Conservation (phyloP, 1,140 invertebrate genomes). For the Vanessa atalanta region DNA sequence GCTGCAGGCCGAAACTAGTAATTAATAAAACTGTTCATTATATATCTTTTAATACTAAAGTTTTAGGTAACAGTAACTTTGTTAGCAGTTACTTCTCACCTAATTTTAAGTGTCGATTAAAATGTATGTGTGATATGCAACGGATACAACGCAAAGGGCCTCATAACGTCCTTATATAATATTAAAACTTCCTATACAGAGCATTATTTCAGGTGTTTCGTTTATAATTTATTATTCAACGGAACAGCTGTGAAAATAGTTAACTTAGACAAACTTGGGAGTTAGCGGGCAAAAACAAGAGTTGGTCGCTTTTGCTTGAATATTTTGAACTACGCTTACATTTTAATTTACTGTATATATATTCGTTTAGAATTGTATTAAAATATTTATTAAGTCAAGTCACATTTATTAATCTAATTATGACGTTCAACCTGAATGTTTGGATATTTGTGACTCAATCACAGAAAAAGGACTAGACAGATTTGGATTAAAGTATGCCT, state of each 20-base stretch:
- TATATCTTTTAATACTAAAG: no score
- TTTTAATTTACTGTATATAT: background rate
- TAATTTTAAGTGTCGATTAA: background rate
- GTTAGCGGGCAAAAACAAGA: conserved; percentile 25
- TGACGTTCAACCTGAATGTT: no score
- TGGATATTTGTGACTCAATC: no score
- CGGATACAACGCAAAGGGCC: background rate
- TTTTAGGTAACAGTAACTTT: no score
- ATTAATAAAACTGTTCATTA: no score
- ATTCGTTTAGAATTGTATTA: background rate
- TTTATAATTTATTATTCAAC: conserved; percentile 27
- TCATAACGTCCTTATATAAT: background rate
- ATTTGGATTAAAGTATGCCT: no score
- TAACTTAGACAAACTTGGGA: conserved; percentile 25
- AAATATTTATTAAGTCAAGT: no score
- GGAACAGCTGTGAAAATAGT: conserved; percentile 14
- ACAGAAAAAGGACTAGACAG: no score
- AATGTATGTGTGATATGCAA: background rate
- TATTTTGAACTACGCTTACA: background rate
- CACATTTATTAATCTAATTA: no score
- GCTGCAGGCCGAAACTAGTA: no score
- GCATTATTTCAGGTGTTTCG: conserved; percentile 12
- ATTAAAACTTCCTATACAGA: background rate
- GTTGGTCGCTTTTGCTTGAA: conserved; percentile 10
- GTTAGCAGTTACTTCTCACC: no score